phyloP scores from a whole-genome alignment of 2,113 vertebrate species.

The Tychaedon coryphoeus region DNA sequence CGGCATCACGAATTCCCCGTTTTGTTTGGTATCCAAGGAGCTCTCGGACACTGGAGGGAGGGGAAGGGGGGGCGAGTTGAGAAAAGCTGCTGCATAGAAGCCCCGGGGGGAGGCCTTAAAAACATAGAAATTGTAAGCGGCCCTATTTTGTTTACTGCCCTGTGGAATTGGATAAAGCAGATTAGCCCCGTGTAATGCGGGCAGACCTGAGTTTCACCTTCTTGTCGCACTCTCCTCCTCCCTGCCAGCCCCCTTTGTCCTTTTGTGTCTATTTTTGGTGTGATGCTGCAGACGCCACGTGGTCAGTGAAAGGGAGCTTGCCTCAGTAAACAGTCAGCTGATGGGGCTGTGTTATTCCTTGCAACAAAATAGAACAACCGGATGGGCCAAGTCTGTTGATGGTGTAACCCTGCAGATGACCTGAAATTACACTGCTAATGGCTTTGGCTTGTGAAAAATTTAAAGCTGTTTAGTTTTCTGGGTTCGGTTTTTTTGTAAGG shows the following conservation, averaged over 20 bases:
- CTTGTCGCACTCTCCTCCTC: conserved; percentile 1
- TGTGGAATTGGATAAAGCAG: conserved; percentile 22
- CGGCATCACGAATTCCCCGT: conserved; percentile 71
- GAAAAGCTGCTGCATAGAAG: background rate
- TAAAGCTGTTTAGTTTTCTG: background rate
- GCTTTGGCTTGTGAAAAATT: background rate
- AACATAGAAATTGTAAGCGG: background rate
- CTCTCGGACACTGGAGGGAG: background rate
- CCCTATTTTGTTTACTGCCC: conserved; percentile 23
- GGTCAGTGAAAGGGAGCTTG: conserved; percentile 64
- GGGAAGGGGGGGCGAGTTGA: background rate
- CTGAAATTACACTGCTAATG: background rate
- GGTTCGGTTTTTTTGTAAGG: background rate
- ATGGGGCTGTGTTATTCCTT: conserved; percentile 28
- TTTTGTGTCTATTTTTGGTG: conserved; percentile 78
- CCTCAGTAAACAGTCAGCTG: conserved; percentile 72
- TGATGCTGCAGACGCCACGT: conserved; percentile 73
- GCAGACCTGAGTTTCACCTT: conserved; percentile 52
- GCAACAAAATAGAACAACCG: background rate
- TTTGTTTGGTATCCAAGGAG: conserved; percentile 82
- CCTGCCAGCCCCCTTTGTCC: conserved; percentile 61
- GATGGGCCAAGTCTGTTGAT: conserved; percentile 3
- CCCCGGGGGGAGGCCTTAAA: background rate
- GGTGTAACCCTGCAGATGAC: background rate
- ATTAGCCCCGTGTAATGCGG: conserved; percentile 35